phyloP scores from a whole-genome alignment of 2,888 invertebrate species.

The Cancer borealis region DNA sequence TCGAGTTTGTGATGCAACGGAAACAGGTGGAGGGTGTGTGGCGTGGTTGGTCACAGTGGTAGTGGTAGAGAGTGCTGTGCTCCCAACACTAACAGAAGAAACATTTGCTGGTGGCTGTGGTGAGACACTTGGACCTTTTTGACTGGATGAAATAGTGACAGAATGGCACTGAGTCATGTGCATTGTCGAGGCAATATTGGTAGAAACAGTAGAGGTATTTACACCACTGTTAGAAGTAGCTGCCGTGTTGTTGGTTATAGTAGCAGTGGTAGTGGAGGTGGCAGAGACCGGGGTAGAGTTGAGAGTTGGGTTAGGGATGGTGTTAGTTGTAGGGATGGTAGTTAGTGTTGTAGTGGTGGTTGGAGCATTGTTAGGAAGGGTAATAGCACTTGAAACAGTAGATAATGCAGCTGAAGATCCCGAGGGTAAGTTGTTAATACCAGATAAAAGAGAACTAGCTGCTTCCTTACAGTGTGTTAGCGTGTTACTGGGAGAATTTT shows the following conservation, averaged over 20 bases:
- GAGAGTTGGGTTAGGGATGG: constrained; percentile 29
- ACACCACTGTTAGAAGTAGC: constrained; percentile 39
- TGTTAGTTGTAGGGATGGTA: not conserved
- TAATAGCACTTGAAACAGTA: not conserved
- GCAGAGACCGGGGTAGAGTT: constrained; percentile 45
- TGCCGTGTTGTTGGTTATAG: constrained; percentile 21
- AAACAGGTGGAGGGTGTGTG: constrained; percentile 47
- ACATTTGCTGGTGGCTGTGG: constrained; percentile 48
- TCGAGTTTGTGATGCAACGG: constrained; percentile 45
- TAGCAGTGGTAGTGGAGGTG: constrained; percentile 36
- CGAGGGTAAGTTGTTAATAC: not conserved
- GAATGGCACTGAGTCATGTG: constrained; percentile 67
- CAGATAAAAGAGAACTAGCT: not conserved
- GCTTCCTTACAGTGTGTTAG: not conserved
- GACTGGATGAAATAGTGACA: constrained; percentile 58
- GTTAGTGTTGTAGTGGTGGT: constrained; percentile 1
- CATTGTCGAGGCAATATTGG: constrained; percentile 56
- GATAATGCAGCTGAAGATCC: not conserved
- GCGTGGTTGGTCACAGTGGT: constrained; percentile 56
- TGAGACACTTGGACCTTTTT: constrained; percentile 43
- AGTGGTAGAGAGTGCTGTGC: constrained; percentile 36
- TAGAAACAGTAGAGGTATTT: constrained; percentile 45
- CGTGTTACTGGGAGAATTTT: not conserved
- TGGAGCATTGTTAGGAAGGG: constrained; percentile 31
- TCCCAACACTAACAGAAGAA: constrained; percentile 46